Evolutionary conservation across 2,113 vertebrate species (phyloP), one percentile per base, ranked within the genome.

Genomic region (Hiodon alosoides): DNA sequence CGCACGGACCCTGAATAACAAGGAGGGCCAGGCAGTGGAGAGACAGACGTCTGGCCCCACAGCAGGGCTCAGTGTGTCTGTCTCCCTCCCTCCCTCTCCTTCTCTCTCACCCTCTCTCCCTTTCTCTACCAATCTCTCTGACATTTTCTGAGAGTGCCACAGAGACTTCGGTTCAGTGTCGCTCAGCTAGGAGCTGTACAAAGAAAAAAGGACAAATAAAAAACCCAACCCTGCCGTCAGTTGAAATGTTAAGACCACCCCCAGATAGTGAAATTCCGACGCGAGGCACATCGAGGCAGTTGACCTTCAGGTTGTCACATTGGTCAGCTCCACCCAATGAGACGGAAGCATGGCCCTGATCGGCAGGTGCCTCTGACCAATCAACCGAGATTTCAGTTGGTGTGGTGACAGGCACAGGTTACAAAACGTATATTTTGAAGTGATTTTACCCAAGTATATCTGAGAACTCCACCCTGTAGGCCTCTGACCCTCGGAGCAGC

Each of bases 1-100:
- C 80, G 81, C 83, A 92, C 90, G 82, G 76, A 85, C 81, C 54
- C 81, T 72, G 89, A 87, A 92, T 91, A 83, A 89, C 83, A 91
- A 91, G 86, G 83, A 89, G 83, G 31, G 82, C 79, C 71, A 78
- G 47, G 46, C 72, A 67, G 62, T 57, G 64, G 60, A 71, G 68
- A 65, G 60, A 69, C 68, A 69, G 59, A 69, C 51, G 68, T 65
- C 75, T 76, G 75, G 68, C 51, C 50, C 51, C 59, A 69, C 10
- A 64, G 68, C 17, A 71, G 69, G 47, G 17, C 46, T 50, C 11
- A 16, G 2, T 16, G 16, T 76, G 31, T 31, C 31, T 31, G 31
- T 31, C 60, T 73, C 59, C 46, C 58, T 75, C 51, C 7, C 76
- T 62, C 61, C 69, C 53, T 69, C 48, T 48, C 11, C 31, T 73